Evolutionary conservation across 2,888 invertebrate species (phyloP), one percentile per base, ranked within the genome.

Genomic region (Macrosiphum euphorbiae): DNA sequence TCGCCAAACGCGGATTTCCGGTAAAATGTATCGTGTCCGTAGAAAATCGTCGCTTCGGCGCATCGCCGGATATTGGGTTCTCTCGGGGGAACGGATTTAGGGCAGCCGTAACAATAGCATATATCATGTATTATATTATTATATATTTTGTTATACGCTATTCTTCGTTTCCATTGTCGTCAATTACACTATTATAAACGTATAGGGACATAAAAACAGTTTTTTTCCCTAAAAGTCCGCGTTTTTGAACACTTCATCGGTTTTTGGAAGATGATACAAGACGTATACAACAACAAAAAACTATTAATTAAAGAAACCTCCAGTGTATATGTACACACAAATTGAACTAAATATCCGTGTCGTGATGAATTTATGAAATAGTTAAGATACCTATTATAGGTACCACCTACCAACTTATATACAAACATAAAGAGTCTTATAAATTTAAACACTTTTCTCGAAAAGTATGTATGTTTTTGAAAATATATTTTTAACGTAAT

Each of bases 11-110:
- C 67, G 67, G 67, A 67, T 67, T 67, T 67, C 67, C 67, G 67
- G 67, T 67, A 67, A 67, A 67, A 67, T 67, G 35, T 35, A n/a
- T 67, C n/a, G 67, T 67, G 35, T 67, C 16, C n/a, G n/a, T 67
- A 47, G 44, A 28, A 44, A 86, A 86, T 86, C 47, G 11, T 44
- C 86, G 85, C 35, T 85, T 24, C 44, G 7, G 11, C 26, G 86
- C 86, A 44, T 67, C 44, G 16, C 86, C 86, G 86, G 86, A 86
- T 86, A 85, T 85, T 44, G 41, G 47, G 47, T 85, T 86, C 28
- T 44, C 44, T 11, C 28, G 35, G n/a, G 41, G 86, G 44, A 87
- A 87, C 41, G 88, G 88, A 88, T 88, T 55, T 44, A 2, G 52
- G 52, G 35, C 5, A 67, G n/a, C 13, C 58, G 55, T 88, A 55